Evolutionary conservation across 2,888 invertebrate species (phyloP).

Genomic region (Pyralis farinalis): DNA sequence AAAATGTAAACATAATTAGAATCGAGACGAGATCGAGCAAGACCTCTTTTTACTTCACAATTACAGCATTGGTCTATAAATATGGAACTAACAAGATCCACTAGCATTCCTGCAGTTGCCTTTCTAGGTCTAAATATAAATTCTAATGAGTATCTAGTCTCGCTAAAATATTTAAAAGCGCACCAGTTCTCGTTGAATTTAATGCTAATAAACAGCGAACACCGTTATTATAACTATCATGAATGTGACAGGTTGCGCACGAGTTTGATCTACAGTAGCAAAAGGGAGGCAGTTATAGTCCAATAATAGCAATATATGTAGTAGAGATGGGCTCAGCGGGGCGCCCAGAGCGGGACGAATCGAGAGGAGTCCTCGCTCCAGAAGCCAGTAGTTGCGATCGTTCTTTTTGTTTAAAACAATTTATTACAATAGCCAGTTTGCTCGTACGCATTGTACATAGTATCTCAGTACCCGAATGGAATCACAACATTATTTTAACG

Average conservation of each 20-base stretch:
- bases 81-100: conserved; percentile 11
- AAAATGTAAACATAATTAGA: not conserved
- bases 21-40: conserved; percentile 5
- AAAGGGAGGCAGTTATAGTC: conserved; percentile 50
- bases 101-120: conserved; percentile 9
- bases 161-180: conserved; percentile 9
- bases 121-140: conserved; percentile 11
- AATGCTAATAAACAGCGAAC: conserved; percentile 17
- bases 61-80: conserved; percentile 9
- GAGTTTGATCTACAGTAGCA: conserved; percentile 63
- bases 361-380: conserved; percentile 36
- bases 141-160: conserved; percentile 10
- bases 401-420: conserved; percentile 39
- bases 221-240: conserved; percentile 37
- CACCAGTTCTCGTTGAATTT: not conserved
- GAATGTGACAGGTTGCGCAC: conserved; percentile 51
- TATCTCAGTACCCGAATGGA: not conserved
- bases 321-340: conserved; percentile 59
- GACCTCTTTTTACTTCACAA: conserved; percentile 7
- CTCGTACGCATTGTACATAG: conserved; percentile 18
- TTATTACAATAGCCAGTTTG: conserved; percentile 31
- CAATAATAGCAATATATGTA: conserved; percentile 64
- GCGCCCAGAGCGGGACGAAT: conserved; percentile 36
- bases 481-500: not conserved
- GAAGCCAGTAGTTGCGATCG: conserved; percentile 22